These are phyloP conservation scores for Puffinus mauretanicus DNA, from an alignment of 2,113 vertebrate species.

Conservation along the genomic window DNA sequence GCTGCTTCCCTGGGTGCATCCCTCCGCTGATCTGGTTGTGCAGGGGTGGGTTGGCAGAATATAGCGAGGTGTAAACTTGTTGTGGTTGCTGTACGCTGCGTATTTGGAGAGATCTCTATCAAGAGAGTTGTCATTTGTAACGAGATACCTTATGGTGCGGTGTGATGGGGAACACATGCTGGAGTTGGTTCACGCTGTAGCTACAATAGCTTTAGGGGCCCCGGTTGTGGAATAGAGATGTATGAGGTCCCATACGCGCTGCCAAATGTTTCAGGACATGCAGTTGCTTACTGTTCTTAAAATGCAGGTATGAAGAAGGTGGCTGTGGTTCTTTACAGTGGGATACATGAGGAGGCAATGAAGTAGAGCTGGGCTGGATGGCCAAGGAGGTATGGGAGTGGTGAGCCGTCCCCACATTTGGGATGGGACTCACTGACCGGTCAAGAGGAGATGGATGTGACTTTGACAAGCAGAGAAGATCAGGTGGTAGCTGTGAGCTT, in stretches of 20 bases:
- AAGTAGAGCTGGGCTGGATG: background rate
- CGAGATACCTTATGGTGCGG: accelerated
- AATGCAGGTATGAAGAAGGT: accelerated
- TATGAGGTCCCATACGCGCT: accelerated
- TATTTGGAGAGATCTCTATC: background rate
- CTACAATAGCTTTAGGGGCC: background rate
- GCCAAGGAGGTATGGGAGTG: background rate
- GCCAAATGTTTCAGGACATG: accelerated
- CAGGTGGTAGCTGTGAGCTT: background rate
- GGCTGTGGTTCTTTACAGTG: background rate
- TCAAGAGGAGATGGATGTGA: background rate
- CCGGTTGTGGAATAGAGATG: accelerated
- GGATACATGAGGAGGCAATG: accelerated
- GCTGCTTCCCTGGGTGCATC: background rate
- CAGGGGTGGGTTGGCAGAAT: background rate
- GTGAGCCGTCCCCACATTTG: accelerated
- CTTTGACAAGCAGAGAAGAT: background rate
- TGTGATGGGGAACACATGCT: accelerated
- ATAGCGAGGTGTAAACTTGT: background rate
- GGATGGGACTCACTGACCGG: accelerated
- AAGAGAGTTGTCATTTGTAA: accelerated
- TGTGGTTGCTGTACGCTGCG: accelerated
- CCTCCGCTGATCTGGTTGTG: accelerated
- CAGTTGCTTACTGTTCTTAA: background rate
- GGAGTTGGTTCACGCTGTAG: background rate